A percentile compares a stretch with the other conserved stretches of the same genome.
phyloP scores from a whole-genome alignment of 2,113 vertebrate genomes.

The Paedocypris sp. region DNA sequence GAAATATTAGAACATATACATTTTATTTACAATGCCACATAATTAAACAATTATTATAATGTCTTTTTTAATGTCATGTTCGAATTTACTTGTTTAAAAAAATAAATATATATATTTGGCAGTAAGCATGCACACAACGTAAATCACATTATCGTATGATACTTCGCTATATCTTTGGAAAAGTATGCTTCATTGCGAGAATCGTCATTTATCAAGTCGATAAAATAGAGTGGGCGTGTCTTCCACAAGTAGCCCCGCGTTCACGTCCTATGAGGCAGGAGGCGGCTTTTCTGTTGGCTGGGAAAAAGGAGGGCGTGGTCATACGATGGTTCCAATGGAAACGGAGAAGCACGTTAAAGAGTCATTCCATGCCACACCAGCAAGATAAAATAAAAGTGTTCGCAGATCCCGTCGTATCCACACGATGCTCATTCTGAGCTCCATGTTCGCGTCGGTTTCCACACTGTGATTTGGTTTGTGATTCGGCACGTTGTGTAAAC shows the following conservation, averaged over 20 bases:
- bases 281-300: constrained; percentile 40
- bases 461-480: neutral
- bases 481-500: neutral
- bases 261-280: neutral
- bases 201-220: neutral
- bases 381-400: constrained; percentile 10
- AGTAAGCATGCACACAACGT: too few species aligned
- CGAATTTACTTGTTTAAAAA: too few species aligned
- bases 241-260: neutral
- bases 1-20: too few species aligned
- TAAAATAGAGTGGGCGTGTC: neutral
- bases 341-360: constrained; percentile 10
- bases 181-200: too few species aligned
- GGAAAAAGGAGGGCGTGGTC: constrained; percentile 40
- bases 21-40: too few species aligned
- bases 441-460: neutral
- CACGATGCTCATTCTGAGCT: neutral
- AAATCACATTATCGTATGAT: too few species aligned
- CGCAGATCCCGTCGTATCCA: neutral
- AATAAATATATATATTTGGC: too few species aligned
- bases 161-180: too few species aligned
- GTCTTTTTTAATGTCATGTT: too few species aligned
- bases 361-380: constrained; percentile 31
- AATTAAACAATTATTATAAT: too few species aligned
- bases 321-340: constrained; percentile 44